Percentiles rank a stretch among this genome's conserved stretches.
Evolutionary conservation across 2,113 vertebrate species (phyloP).

Genomic region (Romanogobio albipinnatus): DNA sequence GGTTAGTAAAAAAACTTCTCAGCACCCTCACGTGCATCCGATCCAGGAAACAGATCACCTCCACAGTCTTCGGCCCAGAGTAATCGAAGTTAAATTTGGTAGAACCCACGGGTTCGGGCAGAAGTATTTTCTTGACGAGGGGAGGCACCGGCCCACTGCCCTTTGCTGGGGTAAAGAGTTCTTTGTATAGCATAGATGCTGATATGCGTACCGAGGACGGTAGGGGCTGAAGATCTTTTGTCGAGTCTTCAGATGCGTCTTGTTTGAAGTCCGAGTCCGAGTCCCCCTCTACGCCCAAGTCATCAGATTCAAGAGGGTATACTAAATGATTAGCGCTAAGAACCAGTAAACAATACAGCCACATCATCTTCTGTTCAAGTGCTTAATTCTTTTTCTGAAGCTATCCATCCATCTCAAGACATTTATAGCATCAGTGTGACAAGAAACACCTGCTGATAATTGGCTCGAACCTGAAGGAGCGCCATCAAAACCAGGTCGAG

Average conservation of each 20-base stretch:
- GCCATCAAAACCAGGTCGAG: not conserved
- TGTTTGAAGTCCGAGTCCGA: not conserved
- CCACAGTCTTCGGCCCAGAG: not conserved
- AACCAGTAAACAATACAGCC: not conserved
- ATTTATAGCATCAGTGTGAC: not conserved
- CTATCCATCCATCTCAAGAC: not conserved
- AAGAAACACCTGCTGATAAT: not conserved
- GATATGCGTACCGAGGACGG: slow-evolving; percentile 49
- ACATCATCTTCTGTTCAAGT: not conserved
- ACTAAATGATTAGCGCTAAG: not conserved
- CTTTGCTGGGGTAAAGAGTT: slow-evolving; percentile 60
- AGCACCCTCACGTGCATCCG: slow-evolving; percentile 66
- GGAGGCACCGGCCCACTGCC: not conserved
- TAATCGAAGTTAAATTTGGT: no score
- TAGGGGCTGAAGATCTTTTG: slow-evolving; percentile 5
- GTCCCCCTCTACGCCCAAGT: not conserved
- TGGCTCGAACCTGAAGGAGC: not conserved
- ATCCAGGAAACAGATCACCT: slow-evolving; percentile 67
- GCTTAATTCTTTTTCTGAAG: not conserved
- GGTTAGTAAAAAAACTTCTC: slow-evolving; percentile 52
- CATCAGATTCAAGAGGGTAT: not conserved
- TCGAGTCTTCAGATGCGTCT: no score
- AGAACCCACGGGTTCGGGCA: not conserved
- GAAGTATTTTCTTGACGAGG: slow-evolving; percentile 28
- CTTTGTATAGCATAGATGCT: slow-evolving; percentile 23